phyloP scores from a whole-genome alignment of 2,797 vertebrate genomes.

The Argya squamiceps region DNA sequence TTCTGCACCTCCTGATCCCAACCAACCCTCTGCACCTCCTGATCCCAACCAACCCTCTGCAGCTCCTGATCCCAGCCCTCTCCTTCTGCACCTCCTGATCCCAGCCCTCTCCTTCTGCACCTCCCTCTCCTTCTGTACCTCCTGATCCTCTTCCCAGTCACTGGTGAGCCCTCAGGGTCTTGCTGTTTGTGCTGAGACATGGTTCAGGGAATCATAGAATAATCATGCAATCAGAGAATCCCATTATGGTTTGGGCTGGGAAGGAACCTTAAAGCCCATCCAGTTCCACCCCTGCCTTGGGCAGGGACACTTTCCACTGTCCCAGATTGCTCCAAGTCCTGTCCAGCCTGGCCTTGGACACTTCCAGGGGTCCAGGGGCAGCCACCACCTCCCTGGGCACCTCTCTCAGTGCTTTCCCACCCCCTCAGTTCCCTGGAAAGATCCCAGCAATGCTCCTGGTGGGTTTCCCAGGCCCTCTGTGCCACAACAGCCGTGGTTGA shows the following conservation, averaged over 20 bases:
- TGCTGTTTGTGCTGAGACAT: fast-evolving
- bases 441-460: not conserved
- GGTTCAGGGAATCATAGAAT: not conserved
- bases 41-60: too few relatives aligned
- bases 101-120: too few relatives aligned
- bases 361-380: not conserved
- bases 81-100: too few relatives aligned
- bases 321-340: fast-evolving
- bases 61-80: too few relatives aligned
- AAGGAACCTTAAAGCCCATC: not conserved
- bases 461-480: not conserved
- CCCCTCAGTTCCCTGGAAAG: not conserved
- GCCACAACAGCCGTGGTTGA: too few relatives aligned
- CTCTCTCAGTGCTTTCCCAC: not conserved
- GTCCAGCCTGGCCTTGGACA: not conserved
- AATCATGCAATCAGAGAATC: not conserved
- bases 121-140: too few relatives aligned
- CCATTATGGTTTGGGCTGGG: not conserved
- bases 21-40: too few relatives aligned
- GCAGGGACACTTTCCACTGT: not conserved
- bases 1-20: too few relatives aligned
- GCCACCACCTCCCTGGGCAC: fast-evolving
- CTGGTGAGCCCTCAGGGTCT: not conserved
- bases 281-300: not conserved
- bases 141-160: not conserved